Percentiles rank a stretch among this genome's conserved stretches.
These are phyloP conservation scores for Matsumyia berberina DNA, from an alignment of 2,888 invertebrate genomes.

Conservation along the genomic window DNA sequence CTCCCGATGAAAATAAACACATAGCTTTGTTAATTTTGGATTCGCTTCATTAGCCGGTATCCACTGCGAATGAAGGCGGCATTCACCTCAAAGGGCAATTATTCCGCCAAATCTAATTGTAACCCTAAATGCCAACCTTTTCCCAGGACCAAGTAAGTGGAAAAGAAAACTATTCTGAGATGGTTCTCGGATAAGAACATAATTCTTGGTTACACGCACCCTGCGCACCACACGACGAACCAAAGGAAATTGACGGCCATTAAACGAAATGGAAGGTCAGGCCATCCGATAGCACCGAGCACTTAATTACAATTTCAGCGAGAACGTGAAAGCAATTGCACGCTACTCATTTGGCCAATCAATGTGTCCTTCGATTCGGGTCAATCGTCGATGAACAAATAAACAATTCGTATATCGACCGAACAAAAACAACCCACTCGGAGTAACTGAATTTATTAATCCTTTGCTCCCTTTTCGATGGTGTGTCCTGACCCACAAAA, in stretches of 20 bases:
- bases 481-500: slow-evolving; percentile 1
- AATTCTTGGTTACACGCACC: slow-evolving; percentile 32
- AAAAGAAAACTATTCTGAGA: slow-evolving; percentile 16
- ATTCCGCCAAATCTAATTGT: slow-evolving; percentile 28
- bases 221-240: neutral
- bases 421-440: slow-evolving; percentile 6
- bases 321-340: slow-evolving; percentile 50
- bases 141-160: neutral
- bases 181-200: slow-evolving; percentile 5
- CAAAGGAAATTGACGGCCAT: slow-evolving; percentile 33
- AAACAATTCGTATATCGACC: neutral
- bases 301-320: slow-evolving; percentile 57
- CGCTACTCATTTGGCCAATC: slow-evolving; percentile 29
- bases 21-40: slow-evolving; percentile 32
- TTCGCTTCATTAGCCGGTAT: slow-evolving; percentile 34
- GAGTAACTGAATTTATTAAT: slow-evolving; percentile 27
- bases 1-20: slow-evolving; percentile 25
- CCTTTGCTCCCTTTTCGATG: slow-evolving; percentile 18
- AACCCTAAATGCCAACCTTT: slow-evolving; percentile 5
- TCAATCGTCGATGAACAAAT: neutral
- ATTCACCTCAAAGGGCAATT: slow-evolving; percentile 6
- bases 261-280: slow-evolving; percentile 22
- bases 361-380: slow-evolving; percentile 29
- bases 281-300: slow-evolving; percentile 37
- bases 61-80: neutral